Evolutionary conservation across 2,113 vertebrate species (phyloP).

Genomic region (Urocitellus parryii): DNA sequence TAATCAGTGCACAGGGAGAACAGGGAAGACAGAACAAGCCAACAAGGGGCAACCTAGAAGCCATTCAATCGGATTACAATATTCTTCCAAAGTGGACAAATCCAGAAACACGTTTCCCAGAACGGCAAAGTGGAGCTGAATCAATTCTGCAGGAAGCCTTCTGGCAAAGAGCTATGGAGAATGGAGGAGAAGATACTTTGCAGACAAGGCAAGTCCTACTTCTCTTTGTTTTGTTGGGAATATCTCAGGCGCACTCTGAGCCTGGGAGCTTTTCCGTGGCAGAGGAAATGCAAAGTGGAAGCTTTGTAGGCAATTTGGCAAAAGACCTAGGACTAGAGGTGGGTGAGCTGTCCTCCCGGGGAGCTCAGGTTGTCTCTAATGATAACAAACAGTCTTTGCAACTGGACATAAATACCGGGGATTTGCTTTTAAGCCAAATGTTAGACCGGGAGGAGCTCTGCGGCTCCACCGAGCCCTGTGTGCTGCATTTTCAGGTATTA

Average conservation of each 20-base stretch:
- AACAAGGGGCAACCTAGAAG: background rate
- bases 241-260: conserved; percentile 66
- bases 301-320: conserved; percentile 88
- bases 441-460: conserved; percentile 91
- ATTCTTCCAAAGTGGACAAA: background rate
- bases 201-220: conserved; percentile 82
- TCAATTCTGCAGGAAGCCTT: background rate
- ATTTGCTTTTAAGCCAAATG: conserved; percentile 86
- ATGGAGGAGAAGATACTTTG: background rate
- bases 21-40: background rate
- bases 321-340: conserved; percentile 88
- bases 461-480: conserved; percentile 85
- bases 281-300: conserved; percentile 89
- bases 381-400: conserved; percentile 83
- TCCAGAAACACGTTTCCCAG: background rate
- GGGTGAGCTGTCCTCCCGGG: conserved; percentile 86
- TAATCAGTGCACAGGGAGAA: background rate
- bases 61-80: conserved; percentile 69
- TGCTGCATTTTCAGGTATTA: conserved; percentile 87
- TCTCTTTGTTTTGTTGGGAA: conserved; percentile 84
- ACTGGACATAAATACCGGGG: conserved; percentile 86
- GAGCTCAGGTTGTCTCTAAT: conserved; percentile 86
- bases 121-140: background rate
- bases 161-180: conserved; percentile 59
- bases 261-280: conserved; percentile 88